phyloP scores from a whole-genome alignment of 2,113 vertebrate genomes.

The Polypterus senegalus region DNA sequence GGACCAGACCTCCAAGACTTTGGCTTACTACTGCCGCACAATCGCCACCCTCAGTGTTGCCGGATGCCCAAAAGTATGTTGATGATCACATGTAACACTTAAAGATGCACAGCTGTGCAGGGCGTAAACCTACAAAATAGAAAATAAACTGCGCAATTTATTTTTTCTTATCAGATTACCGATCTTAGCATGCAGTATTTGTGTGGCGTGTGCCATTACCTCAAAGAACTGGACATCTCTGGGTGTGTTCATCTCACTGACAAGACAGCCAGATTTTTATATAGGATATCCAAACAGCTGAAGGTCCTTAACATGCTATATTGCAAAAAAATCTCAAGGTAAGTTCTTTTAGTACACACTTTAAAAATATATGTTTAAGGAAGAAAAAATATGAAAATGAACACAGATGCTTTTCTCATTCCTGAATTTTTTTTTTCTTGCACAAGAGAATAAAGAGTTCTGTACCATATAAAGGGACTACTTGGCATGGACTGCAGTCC shows the following conservation, averaged over 20 bases:
- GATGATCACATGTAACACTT: neutral
- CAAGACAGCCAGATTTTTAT: conserved; percentile 27
- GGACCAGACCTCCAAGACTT: conserved; percentile 39
- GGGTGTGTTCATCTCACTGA: conserved; percentile 47
- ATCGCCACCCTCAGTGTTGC: conserved; percentile 40
- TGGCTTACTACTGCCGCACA: conserved; percentile 47
- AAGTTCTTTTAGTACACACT: conserved; percentile 29
- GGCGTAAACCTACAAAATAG: no score
- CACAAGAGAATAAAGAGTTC: no score
- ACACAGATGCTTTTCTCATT: no score
- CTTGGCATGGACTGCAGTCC: no score
- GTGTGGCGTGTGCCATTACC: conserved; percentile 44
- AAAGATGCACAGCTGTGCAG: no score
- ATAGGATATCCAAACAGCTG: conserved; percentile 35
- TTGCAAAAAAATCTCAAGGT: conserved; percentile 40
- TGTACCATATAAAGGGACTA: no score
- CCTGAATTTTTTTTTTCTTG: no score
- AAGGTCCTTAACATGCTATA: conserved; percentile 37
- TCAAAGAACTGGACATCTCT: conserved; percentile 58
- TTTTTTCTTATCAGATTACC: conserved; percentile 47
- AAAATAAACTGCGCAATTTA: neutral
- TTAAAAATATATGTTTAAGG: neutral
- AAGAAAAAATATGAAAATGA: no score
- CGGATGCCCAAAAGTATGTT: conserved; percentile 54
- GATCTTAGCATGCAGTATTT: conserved; percentile 51